Evolutionary conservation across 2,113 vertebrate genomes (phyloP), one percentile per base, ranked within the genome.

Genomic region (Canis aureus): DNA sequence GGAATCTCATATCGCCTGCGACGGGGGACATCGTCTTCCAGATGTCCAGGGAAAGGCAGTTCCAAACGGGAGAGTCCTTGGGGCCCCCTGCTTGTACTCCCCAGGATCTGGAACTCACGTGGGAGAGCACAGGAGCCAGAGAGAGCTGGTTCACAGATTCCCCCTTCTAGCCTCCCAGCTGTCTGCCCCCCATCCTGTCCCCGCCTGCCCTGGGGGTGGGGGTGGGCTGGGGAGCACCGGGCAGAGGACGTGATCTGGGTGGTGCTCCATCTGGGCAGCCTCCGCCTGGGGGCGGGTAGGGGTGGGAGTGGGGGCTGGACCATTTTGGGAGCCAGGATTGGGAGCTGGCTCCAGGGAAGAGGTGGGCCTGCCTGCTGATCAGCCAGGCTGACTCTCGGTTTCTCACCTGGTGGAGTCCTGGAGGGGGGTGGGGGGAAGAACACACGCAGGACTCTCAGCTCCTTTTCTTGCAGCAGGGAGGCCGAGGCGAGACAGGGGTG

Each of bases 141-240:
- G 66, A 1, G n/a, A 29, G 64, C 51, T 3, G 11, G 49, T 25
- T 71, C 38, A 3, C 64, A 22, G 64, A 16, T 17, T 74, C 57
- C 43, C n/a, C 16, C 5, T 69, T 62, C 11, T 23, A 27, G 66
- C 66, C 66, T 22, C 11, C 5, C 19, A 43, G 43, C 11, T 12
- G 43, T 29, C 53, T 1, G 32, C 10, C 22, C 23, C 55, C 23
- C 20, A 43, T 9, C n/a, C 17, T 8, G 6, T 10, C 5, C 12
- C 4, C 8, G 2, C 62, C 53, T 6, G 53, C 20, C 9, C 3
- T 0, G 19, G 53, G 43, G 43, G 43, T 6, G 5, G 5, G 5
- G 43, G 32, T 17, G 0, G 2, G 60, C n/a, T 9, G 11, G 67
- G 62, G 67, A 9, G 11, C 0, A 2, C 25, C 1, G 0, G 11